Conservation (phyloP, 2,797 vertebrate genomes). For the Mus spretus region DNA sequence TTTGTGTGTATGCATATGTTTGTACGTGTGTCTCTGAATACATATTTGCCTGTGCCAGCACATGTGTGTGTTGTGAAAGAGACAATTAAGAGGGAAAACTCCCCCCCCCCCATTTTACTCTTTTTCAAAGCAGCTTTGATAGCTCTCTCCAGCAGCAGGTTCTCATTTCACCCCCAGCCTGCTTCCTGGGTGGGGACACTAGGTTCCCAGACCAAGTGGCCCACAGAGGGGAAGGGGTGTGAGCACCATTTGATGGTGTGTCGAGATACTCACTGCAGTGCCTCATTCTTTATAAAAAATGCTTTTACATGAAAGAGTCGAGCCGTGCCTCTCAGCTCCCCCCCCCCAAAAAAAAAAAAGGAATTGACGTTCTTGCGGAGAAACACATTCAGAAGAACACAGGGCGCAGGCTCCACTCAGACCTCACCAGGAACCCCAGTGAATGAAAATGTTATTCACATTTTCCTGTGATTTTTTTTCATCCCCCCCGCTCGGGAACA, state of each 20-base stretch:
- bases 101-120: not conserved
- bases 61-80: not conserved
- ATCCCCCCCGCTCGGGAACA: not conserved
- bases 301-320: conserved; percentile 50
- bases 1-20: too few species aligned
- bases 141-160: not conserved
- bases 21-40: not conserved
- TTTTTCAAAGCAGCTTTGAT: conserved; percentile 62
- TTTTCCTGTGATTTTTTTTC: conserved; percentile 75
- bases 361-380: not conserved
- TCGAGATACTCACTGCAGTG: conserved; percentile 31
- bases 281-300: conserved; percentile 58
- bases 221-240: not conserved
- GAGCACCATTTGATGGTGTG: conserved; percentile 30
- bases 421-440: conserved; percentile 17
- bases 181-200: conserved; percentile 34
- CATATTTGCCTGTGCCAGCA: not conserved
- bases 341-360: conserved; percentile 31
- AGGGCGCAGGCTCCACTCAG: not conserved
- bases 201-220: conserved; percentile 35
- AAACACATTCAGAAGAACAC: not conserved
- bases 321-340: not conserved
- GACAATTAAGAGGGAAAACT: not conserved
- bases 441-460: conserved; percentile 73
- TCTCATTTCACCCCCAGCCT: not conserved